These are phyloP conservation scores for Saturnia pavonia DNA, from an alignment of 2,888 invertebrate genomes.

Conservation along the genomic window DNA sequence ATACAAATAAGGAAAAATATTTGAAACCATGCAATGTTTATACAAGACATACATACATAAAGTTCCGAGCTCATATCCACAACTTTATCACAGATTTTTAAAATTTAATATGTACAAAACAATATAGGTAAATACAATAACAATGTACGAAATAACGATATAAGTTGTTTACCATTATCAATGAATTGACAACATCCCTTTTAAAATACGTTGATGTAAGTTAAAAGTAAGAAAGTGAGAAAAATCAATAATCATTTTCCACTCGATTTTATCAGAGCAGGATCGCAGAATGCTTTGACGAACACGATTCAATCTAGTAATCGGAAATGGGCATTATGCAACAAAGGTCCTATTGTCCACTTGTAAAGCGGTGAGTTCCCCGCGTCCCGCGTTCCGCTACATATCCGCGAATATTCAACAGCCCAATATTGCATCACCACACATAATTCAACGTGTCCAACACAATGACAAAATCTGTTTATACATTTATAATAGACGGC, in stretches of 20 bases:
- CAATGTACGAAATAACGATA: neutral
- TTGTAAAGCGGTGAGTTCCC: slow-evolving; percentile 34
- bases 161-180: neutral
- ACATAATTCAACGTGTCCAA: slow-evolving; percentile 23
- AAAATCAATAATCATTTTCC: slow-evolving; percentile 14
- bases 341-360: slow-evolving; percentile 75
- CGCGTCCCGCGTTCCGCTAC: slow-evolving; percentile 34
- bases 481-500: neutral
- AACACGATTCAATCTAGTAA: slow-evolving; percentile 79
- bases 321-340: slow-evolving; percentile 80
- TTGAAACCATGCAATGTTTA: no score
- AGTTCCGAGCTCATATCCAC: no score
- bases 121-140: neutral
- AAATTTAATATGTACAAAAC: no score
- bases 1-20: no score
- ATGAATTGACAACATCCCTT: neutral
- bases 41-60: no score
- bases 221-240: slow-evolving; percentile 9
- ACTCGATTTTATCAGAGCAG: slow-evolving; percentile 58
- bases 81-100: neutral
- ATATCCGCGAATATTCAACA: slow-evolving; percentile 60
- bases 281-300: slow-evolving; percentile 64
- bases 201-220: neutral
- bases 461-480: slow-evolving; percentile 9
- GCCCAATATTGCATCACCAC: slow-evolving; percentile 27